Evolutionary conservation across 1,140 invertebrate genomes (phyloP), one percentile per base, ranked within the genome.

Genomic region (Drosophila paulistorum): DNA sequence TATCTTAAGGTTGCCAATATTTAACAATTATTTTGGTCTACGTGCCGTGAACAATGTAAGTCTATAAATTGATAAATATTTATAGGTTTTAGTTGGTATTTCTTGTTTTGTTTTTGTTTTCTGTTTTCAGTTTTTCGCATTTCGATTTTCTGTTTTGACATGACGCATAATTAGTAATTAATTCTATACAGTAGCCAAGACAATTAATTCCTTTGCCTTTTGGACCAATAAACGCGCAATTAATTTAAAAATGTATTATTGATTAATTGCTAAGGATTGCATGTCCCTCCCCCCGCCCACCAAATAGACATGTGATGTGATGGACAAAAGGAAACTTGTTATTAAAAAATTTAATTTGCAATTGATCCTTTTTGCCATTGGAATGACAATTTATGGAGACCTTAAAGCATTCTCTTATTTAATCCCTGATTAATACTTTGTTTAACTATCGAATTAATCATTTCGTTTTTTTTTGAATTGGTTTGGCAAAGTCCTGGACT

Each of bases 121-220:
- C 6, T 30, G 30, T 48, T 48, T 45, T 45, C 14, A 45, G 42
- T 17, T 45, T 51, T 51, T 11, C 17, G 20, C 20, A 10, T 51
- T 45, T 45, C 42, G 14, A 5, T 45, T 45, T 83, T 69, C 68
- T 82, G 83, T 87, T 87, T 86, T 87, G 83, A 83, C 79, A 68
- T 78, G 76, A 65, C 76, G 79, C 76, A 86, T 86, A 83, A 87
- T 86, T 87, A 86, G 72, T 69, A 83, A 86, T 83, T 74, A 79
- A 86, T 74, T 77, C 71, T 75, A 41, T 65, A 86, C 82, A 80
- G 82, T 86, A 86, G 82, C 77, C 20, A 51, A 30, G 45, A 58
- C 67, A 55, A 55, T 62, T 58, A 82, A 68, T 67, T 68, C 39
- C 60, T 66, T 58, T 33, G 66, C 73, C 74, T 76, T 51, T 67